These are phyloP conservation scores for Andrena cerasifolii DNA, from an alignment of 1,140 invertebrate species.

Conservation along the genomic window DNA sequence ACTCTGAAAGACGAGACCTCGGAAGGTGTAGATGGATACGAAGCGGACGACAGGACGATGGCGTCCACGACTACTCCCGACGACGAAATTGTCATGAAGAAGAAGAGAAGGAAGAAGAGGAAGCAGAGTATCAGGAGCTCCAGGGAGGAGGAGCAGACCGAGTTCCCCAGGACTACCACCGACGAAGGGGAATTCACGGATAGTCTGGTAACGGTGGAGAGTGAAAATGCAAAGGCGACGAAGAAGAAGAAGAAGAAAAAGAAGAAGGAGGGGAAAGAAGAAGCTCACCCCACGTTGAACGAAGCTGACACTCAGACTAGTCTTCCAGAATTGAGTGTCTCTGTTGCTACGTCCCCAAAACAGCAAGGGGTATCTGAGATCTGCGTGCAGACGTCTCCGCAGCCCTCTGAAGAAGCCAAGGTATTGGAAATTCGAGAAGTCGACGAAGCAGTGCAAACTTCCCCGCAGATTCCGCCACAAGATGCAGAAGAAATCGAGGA, in stretches of 20 bases:
- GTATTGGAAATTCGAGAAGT: slow-evolving; percentile 1
- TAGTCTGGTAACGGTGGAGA: slow-evolving; percentile 51
- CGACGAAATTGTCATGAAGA: slow-evolving; percentile 69
- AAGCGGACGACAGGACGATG: slow-evolving; percentile 84
- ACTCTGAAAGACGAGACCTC: slow-evolving; percentile 76
- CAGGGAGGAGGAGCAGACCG: slow-evolving; percentile 70
- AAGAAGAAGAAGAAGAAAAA: slow-evolving; percentile 66
- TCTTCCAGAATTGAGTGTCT: slow-evolving; percentile 75
- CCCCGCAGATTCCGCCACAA: background rate
- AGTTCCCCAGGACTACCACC: slow-evolving; percentile 71
- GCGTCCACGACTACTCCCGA: slow-evolving; percentile 76
- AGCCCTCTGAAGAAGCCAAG: slow-evolving; percentile 12
- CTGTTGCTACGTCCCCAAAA: slow-evolving; percentile 65
- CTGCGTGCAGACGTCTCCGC: slow-evolving; percentile 67
- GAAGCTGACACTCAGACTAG: slow-evolving; percentile 82
- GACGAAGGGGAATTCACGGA: slow-evolving; percentile 74
- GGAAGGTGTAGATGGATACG: slow-evolving; percentile 82
- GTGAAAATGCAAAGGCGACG: slow-evolving; percentile 29
- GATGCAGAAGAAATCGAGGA: background rate
- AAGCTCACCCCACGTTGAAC: slow-evolving; percentile 22
- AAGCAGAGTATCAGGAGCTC: slow-evolving; percentile 81
- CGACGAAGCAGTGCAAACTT: slow-evolving; percentile 79
- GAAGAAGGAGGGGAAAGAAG: slow-evolving; percentile 65
- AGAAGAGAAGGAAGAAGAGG: slow-evolving; percentile 83
- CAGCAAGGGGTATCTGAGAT: slow-evolving; percentile 61